Conservation (phyloP, 2,888 invertebrate species). For the Artemia sinica region DNA sequence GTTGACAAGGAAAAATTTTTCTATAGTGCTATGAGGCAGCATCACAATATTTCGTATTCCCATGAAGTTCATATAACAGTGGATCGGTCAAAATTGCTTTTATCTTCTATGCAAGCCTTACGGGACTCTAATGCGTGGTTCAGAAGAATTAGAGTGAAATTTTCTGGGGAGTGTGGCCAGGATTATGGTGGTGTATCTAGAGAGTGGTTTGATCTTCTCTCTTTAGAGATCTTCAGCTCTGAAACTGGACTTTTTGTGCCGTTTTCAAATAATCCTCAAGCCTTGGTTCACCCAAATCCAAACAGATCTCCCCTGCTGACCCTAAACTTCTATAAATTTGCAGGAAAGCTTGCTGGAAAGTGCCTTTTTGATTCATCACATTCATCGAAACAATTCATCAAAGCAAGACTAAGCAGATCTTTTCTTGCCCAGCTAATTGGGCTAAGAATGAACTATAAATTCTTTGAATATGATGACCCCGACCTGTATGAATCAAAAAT, state of each 20-base stretch:
- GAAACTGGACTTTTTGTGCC: conserved; percentile 58
- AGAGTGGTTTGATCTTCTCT: conserved; percentile 85
- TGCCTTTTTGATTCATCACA: conserved; percentile 84
- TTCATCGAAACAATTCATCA: conserved; percentile 68
- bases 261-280: conserved; percentile 66
- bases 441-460: conserved; percentile 73
- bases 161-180: conserved; percentile 39
- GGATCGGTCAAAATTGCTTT: no score
- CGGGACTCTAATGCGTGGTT: no score
- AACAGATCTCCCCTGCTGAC: conserved; percentile 51
- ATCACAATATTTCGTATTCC: no score
- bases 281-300: conserved; percentile 69
- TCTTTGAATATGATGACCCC: conserved; percentile 89
- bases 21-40: no score
- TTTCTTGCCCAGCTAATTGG: conserved; percentile 89
- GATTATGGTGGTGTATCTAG: conserved; percentile 85
- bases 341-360: conserved; percentile 82
- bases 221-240: conserved; percentile 68
- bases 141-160: no score
- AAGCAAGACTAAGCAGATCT: conserved; percentile 73
- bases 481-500: conserved; percentile 82
- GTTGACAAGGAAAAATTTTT: no score
- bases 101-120: no score
- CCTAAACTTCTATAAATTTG: conserved; percentile 75
- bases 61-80: no score